phyloP scores from a whole-genome alignment of 2,888 invertebrate genomes.

The Mesochorus sp. region DNA sequence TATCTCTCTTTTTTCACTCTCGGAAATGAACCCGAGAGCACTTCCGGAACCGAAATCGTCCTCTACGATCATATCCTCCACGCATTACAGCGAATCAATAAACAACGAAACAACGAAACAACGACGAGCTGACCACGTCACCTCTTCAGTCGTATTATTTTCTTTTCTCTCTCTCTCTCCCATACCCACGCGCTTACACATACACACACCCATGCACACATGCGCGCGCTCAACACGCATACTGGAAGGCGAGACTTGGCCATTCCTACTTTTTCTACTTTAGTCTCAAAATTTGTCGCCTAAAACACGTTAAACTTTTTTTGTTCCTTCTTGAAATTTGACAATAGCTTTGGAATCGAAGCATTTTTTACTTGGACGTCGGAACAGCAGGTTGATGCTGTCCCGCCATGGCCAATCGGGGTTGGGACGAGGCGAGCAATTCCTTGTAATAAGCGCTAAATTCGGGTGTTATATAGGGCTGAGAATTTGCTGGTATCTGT shows the following conservation, averaged over 20 bases:
- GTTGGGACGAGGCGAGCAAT: constrained; percentile 82
- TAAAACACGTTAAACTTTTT: neutral
- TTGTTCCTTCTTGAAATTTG: neutral
- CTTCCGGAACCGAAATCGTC: constrained; percentile 17
- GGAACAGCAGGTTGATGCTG: constrained; percentile 77
- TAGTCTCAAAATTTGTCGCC: constrained; percentile 31
- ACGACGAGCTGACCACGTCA: constrained; percentile 38
- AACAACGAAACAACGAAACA: too few relatives aligned
- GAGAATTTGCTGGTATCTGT: constrained; percentile 71
- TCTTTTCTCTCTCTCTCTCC: neutral
- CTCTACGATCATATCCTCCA: constrained; percentile 24
- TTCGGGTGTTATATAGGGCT: constrained; percentile 81
- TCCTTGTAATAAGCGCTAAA: constrained; percentile 84
- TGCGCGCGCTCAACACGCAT: too few relatives aligned
- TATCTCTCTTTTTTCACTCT: neutral
- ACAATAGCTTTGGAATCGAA: neutral
- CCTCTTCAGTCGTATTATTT: neutral
- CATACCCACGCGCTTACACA: too few relatives aligned
- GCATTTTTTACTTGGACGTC: constrained; percentile 79
- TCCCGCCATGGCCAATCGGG: constrained; percentile 79
- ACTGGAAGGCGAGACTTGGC: neutral
- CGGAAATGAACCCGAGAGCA: constrained; percentile 2
- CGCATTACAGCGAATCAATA: too few relatives aligned
- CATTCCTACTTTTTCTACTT: neutral
- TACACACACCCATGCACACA: too few relatives aligned